These are phyloP conservation scores for Microctenopoma stevenorrisi DNA, from an alignment of 2,797 vertebrate species.

Conservation along the genomic window DNA sequence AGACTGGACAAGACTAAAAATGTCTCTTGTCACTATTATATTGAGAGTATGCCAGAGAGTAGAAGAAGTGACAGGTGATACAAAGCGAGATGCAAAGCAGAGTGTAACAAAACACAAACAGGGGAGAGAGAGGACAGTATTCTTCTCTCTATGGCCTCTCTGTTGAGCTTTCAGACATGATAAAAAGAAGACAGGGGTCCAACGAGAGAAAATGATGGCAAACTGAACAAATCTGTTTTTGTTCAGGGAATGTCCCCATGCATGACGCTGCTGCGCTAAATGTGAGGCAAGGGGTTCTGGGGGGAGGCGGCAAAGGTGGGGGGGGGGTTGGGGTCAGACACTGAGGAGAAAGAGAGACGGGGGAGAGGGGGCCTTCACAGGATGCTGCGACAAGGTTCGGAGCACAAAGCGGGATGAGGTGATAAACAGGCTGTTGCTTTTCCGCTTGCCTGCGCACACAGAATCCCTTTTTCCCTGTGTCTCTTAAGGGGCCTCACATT, in stretches of 20 bases:
- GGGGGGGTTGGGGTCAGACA: constrained; percentile 3
- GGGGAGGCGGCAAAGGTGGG: neutral
- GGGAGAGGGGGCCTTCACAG: constrained; percentile 43
- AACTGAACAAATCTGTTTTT: constrained; percentile 82
- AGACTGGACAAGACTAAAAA: constrained; percentile 51
- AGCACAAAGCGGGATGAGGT: constrained; percentile 73
- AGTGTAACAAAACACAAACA: constrained; percentile 55
- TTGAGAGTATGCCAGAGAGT: constrained; percentile 44
- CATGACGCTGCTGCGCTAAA: constrained; percentile 66
- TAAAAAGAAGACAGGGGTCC: constrained; percentile 54
- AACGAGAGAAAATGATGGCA: constrained; percentile 65
- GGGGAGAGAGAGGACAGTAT: constrained; percentile 59
- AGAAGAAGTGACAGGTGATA: constrained; percentile 16
- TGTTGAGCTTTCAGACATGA: constrained; percentile 64
- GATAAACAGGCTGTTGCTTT: constrained; percentile 81
- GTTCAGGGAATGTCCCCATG: constrained; percentile 78
- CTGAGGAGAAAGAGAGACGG: constrained; percentile 46
- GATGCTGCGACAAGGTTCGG: constrained; percentile 52
- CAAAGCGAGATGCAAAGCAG: constrained; percentile 48
- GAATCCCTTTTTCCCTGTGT: constrained; percentile 69
- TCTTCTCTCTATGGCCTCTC: constrained; percentile 48
- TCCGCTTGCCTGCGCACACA: constrained; percentile 75
- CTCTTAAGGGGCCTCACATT: constrained; percentile 80
- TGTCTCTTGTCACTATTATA: constrained; percentile 47
- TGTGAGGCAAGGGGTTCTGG: constrained; percentile 11